These are phyloP conservation scores for Aphelocoma coerulescens DNA, from an alignment of 2,113 vertebrate species.

Conservation along the genomic window DNA sequence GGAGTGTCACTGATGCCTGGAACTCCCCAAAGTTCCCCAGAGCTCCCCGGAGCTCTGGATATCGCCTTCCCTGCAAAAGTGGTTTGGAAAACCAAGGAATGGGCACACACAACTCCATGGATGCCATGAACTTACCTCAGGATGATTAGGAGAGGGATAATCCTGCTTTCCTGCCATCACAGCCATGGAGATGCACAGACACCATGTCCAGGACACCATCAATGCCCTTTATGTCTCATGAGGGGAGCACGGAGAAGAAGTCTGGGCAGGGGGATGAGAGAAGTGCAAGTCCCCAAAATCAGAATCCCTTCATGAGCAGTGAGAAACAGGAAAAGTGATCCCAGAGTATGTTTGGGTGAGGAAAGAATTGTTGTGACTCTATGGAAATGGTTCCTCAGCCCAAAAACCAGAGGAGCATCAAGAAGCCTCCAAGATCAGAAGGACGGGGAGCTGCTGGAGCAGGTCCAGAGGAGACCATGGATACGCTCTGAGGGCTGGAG, in stretches of 20 bases:
- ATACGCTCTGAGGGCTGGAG: neutral
- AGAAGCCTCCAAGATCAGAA: neutral
- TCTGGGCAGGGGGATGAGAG: accelerated
- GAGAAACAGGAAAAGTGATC: neutral
- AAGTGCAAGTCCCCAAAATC: neutral
- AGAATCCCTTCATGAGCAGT: neutral
- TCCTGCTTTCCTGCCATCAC: accelerated
- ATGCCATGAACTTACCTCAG: neutral
- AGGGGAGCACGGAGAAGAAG: neutral
- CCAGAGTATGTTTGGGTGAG: neutral
- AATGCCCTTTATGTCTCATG: accelerated
- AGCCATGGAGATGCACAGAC: accelerated
- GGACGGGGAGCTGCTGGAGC: neutral
- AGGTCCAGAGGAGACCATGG: accelerated
- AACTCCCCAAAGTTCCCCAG: neutral
- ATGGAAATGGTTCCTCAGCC: neutral
- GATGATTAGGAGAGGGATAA: neutral
- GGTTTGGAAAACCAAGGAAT: neutral
- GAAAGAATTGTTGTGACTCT: neutral
- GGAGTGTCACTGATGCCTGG: neutral
- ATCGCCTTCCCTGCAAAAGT: neutral
- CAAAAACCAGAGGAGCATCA: neutral
- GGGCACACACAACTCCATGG: accelerated
- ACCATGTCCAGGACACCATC: neutral
- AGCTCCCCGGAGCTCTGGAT: neutral